Evolutionary conservation across 2,888 invertebrate genomes (phyloP), one percentile per base, ranked within the genome.

Genomic region (Dromius quadrimaculatus): DNA sequence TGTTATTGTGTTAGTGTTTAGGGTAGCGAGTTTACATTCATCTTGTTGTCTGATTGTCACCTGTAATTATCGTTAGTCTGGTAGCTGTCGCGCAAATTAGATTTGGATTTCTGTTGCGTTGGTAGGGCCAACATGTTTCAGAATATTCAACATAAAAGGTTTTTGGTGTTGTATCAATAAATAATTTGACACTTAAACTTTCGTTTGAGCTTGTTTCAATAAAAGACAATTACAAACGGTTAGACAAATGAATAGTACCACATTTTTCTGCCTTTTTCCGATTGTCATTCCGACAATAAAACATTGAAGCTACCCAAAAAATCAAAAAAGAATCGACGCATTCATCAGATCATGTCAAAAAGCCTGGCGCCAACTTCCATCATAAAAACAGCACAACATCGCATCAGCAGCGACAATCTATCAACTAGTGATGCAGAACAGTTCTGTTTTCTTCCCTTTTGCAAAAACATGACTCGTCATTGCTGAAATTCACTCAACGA

Each of bases 1-100:
- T 32, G 32, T 32, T 5, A 28, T 3, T 22, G 47, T 19, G n/a
- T 19, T 43, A 43, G 43, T 8, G 8, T 5, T 1, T 8, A 15
- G 50, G 50, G 50, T 15, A 11, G 11, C 1, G 15, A 6, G 20
- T 13, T 23, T 22, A 50, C 36, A 65, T 65, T 34, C 65, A 50
- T 45, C 28, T 32, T 64, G 34, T 34, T 23, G 45, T 19, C 45
- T 34, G 32, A 13, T n/a, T 65, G 65, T 65, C 65, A 65, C 50
- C 32, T 47, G 47, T 65, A 47, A 65, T 65, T 65, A 65, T 65
- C 32, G 47, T 50, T 20, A 65, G 11, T 19, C 9, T 19, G 34
- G 50, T 64, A 34, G 50, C 50, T 64, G 64, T 64, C 64, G 34
- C 36, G 36, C 3, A 17, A 41, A 41, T 41, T 41, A 41, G 41